Conservation (phyloP, 2,888 invertebrate species). For the Peribatodes rhomboidaria region DNA sequence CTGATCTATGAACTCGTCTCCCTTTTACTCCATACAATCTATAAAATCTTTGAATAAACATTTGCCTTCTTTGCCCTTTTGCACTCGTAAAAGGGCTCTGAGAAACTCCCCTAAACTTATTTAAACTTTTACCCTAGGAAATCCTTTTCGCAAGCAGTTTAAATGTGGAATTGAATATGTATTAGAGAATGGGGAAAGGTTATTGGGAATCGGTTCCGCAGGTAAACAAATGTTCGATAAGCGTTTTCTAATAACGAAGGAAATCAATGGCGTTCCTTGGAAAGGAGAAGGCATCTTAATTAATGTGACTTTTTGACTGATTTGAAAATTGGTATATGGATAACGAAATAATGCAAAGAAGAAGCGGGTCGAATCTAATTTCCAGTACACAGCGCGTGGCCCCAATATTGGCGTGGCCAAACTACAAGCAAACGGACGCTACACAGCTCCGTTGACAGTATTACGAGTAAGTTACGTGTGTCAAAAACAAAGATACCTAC, state of each 20-base stretch:
- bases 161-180: conserved; percentile 82
- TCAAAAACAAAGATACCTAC: too few relatives aligned
- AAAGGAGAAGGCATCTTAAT: background rate
- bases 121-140: conserved; percentile 85
- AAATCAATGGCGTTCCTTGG: conserved; percentile 40
- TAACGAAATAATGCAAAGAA: too few relatives aligned
- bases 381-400: too few relatives aligned
- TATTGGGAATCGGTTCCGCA: conserved; percentile 62
- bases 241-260: conserved; percentile 46
- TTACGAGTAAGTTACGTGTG: too few relatives aligned
- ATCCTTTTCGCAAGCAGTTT: conserved; percentile 83
- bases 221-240: conserved; percentile 63
- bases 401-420: too few relatives aligned
- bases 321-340: too few relatives aligned
- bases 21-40: conserved; percentile 74
- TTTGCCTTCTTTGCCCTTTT: conserved; percentile 83
- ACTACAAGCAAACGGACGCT: too few relatives aligned
- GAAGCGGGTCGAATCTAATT: too few relatives aligned
- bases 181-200: conserved; percentile 71
- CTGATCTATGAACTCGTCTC: conserved; percentile 60
- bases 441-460: too few relatives aligned
- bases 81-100: conserved; percentile 83
- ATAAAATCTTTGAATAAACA: conserved; percentile 85
- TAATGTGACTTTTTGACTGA: background rate
- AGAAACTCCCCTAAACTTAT: conserved; percentile 84